These are phyloP conservation scores for Tribolium madens DNA, from an alignment of 1,140 invertebrate species.

Conservation along the genomic window DNA sequence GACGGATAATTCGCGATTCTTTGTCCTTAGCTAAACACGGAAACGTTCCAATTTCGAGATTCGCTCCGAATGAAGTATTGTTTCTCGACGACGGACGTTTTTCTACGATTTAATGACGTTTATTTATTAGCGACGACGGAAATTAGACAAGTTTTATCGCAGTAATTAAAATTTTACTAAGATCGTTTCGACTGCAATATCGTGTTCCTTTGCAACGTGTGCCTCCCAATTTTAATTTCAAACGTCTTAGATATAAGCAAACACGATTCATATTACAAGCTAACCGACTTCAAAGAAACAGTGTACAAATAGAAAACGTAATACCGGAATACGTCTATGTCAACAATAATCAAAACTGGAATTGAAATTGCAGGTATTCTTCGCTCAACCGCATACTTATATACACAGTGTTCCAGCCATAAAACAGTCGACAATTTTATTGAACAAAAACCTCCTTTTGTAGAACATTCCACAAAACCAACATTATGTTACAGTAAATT, in stretches of 20 bases:
- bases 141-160: background rate
- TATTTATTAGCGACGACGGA: background rate
- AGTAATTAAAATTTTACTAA: background rate
- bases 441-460: too few relatives aligned
- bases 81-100: background rate
- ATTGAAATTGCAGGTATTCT: slow-evolving; percentile 58
- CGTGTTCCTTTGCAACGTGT: background rate
- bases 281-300: slow-evolving; percentile 42
- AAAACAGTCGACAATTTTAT: too few relatives aligned
- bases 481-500: too few relatives aligned
- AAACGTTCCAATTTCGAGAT: background rate
- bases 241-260: slow-evolving; percentile 37
- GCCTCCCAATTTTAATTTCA: slow-evolving; percentile 34
- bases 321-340: slow-evolving; percentile 56
- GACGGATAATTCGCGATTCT: background rate
- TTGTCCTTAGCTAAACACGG: background rate
- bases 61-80: background rate
- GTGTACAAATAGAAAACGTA: slow-evolving; percentile 51
- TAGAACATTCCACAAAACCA: too few relatives aligned
- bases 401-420: background rate
- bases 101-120: background rate
- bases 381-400: background rate
- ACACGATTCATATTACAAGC: slow-evolving; percentile 38
- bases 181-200: background rate
- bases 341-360: slow-evolving; percentile 60